A percentile compares a stretch with the other conserved stretches of the same genome.
Evolutionary conservation across 2,888 invertebrate species (phyloP).

Genomic region (Trichopria drosophilae): DNA sequence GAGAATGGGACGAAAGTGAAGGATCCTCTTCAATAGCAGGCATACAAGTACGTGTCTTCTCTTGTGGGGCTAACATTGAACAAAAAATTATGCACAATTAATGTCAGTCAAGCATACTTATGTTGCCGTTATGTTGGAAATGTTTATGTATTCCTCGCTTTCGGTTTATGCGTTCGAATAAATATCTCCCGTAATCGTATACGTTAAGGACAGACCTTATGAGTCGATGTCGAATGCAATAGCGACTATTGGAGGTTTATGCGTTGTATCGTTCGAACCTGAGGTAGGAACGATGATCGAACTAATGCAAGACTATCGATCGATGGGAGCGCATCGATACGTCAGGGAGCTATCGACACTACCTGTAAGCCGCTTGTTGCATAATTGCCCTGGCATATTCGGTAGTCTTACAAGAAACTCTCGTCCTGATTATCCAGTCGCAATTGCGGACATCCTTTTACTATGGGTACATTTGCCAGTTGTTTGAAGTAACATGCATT

Average conservation of each 20-base stretch:
- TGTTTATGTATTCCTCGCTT: slow-evolving; percentile 26
- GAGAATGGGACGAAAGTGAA: background rate
- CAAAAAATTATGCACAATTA: slow-evolving; percentile 53
- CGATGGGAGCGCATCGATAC: slow-evolving; percentile 16
- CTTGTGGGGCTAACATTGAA: background rate
- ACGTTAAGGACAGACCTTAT: slow-evolving; percentile 22
- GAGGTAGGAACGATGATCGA: too few species aligned
- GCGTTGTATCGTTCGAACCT: too few species aligned
- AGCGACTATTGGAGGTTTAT: background rate
- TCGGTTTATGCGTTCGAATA: slow-evolving; percentile 19
- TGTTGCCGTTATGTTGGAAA: slow-evolving; percentile 37
- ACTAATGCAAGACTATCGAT: slow-evolving; percentile 26
- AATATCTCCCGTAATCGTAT: slow-evolving; percentile 25
- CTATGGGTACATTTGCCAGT: too few species aligned
- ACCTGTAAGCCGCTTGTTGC: slow-evolving; percentile 14
- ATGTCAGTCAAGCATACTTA: slow-evolving; percentile 54
- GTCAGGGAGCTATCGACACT: slow-evolving; percentile 4
- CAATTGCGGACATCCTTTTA: too few species aligned
- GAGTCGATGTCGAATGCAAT: slow-evolving; percentile 9
- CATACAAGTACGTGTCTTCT: too few species aligned
- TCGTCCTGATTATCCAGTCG: too few species aligned
- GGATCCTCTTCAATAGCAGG: too few species aligned
- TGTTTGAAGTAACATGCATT: too few species aligned
- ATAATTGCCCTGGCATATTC: slow-evolving; percentile 22
- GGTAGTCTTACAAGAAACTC: too few species aligned